Percentiles rank a stretch among this genome's conserved stretches.
phyloP scores from a whole-genome alignment of 1,140 invertebrate species.

The Sycobia sp. region DNA sequence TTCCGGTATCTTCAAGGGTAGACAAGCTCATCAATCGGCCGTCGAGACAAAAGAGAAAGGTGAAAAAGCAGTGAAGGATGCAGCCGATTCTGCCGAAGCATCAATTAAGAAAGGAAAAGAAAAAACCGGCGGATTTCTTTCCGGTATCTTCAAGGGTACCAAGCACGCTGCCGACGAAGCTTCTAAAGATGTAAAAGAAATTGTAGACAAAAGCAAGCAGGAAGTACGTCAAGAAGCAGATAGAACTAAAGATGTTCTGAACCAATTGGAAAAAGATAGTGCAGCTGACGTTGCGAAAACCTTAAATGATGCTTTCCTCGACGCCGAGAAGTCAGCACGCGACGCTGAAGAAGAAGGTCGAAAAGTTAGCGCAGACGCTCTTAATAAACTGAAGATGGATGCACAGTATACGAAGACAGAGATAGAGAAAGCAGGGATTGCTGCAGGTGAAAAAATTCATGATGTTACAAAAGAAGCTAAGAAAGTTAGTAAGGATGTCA shows the following conservation, averaged over 20 bases:
- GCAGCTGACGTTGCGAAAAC: conserved; percentile 23
- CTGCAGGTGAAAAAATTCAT: conserved; percentile 44
- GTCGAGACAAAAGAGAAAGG: not conserved
- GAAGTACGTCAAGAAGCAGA: not conserved
- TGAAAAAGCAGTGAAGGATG: not conserved
- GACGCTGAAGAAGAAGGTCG: not conserved
- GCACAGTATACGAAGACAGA: conserved; percentile 33
- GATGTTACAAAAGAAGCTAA: conserved; percentile 38
- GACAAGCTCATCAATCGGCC: conserved; percentile 30
- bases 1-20: conserved; percentile 43
- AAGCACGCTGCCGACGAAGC: conserved; percentile 20
- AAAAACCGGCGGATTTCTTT: conserved; percentile 27
- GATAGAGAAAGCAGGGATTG: too few species aligned
- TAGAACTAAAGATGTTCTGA: too few species aligned
- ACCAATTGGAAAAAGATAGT: not conserved
- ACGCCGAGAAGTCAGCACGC: conserved; percentile 3
- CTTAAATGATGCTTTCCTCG: too few species aligned
- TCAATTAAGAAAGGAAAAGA: conserved; percentile 43
- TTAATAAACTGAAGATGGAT: not conserved
- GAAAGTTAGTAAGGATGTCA: conserved; percentile 40
- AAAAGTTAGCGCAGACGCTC: too few species aligned
- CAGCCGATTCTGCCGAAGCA: conserved; percentile 37
- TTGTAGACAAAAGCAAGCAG: not conserved
- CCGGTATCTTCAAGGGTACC: conserved; percentile 33
- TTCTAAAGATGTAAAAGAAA: not conserved